Conservation (phyloP, 2,113 vertebrate species). For the Takifugu bimaculatus region DNA sequence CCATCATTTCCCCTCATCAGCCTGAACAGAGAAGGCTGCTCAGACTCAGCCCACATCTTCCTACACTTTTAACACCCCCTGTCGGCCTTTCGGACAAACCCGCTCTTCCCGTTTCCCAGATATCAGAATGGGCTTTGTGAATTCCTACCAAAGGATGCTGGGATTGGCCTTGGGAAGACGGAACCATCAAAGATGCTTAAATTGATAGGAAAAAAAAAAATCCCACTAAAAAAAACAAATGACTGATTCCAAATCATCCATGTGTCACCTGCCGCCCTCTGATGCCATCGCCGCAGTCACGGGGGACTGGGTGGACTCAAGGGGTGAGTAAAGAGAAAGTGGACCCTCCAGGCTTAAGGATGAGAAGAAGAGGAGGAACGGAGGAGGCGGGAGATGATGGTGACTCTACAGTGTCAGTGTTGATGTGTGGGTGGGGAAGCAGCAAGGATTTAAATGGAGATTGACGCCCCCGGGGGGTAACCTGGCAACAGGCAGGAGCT, state of each 20-base stretch:
- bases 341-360: constrained; percentile 32
- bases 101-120: constrained; percentile 37
- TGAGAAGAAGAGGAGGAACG: constrained; percentile 10
- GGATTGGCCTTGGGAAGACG: neutral
- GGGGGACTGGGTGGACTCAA: constrained; percentile 8
- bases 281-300: constrained; percentile 32
- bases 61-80: constrained; percentile 36
- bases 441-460: constrained; percentile 71
- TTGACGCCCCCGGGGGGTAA: constrained; percentile 69
- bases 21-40: constrained; percentile 22
- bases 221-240: neutral
- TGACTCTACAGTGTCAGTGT: constrained; percentile 52
- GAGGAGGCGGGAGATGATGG: constrained; percentile 32
- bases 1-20: constrained; percentile 54
- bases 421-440: constrained; percentile 60
- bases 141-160: constrained; percentile 31
- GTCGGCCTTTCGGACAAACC: constrained; percentile 50
- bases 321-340: constrained; percentile 14
- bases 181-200: too few species aligned
- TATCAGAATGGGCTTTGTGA: neutral
- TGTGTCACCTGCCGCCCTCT: constrained; percentile 50
- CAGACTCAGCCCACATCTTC: constrained; percentile 59
- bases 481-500: constrained; percentile 76
- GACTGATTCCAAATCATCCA: constrained; percentile 47
- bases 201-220: too few species aligned